phyloP scores from a whole-genome alignment of 2,113 vertebrate genomes.

The Myiopsitta monachus region DNA sequence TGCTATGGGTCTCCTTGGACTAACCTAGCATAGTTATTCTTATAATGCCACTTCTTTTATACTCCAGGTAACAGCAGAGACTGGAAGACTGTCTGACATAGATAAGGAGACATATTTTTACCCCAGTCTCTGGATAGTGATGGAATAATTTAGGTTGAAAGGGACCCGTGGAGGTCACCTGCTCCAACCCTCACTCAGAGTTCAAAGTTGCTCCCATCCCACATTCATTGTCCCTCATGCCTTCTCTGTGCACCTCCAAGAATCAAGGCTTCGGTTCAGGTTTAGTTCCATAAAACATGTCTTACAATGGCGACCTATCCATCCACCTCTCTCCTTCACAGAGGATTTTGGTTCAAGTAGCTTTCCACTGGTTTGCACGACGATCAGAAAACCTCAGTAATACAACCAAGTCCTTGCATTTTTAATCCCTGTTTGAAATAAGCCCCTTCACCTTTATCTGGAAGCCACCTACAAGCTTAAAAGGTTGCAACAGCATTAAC shows the following conservation, averaged over 20 bases:
- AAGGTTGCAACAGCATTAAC: conserved; percentile 10
- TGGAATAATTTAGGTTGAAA: not conserved
- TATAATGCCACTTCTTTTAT: not conserved
- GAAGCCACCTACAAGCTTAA: conserved; percentile 50
- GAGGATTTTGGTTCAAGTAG: not conserved
- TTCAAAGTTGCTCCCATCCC: not conserved
- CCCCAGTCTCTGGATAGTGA: not conserved
- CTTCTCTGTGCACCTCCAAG: not conserved
- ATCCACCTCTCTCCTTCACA: not conserved
- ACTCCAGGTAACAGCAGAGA: not conserved
- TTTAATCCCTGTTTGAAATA: conserved; percentile 16
- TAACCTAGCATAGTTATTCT: not conserved
- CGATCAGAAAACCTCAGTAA: not conserved
- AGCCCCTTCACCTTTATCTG: conserved; percentile 31
- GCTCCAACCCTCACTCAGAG: not conserved
- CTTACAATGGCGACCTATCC: not conserved
- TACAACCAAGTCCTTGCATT: not conserved
- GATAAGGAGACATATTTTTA: conserved; percentile 37
- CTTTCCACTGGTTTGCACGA: not conserved
- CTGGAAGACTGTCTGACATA: not conserved
- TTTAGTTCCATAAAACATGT: not conserved
- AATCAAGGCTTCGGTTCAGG: not conserved
- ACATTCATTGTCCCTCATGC: not conserved
- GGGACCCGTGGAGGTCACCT: not conserved
- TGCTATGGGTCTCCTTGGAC: not conserved